These are phyloP conservation scores for Sthenelais limicola DNA, from an alignment of 2,888 invertebrate genomes.

Conservation along the genomic window DNA sequence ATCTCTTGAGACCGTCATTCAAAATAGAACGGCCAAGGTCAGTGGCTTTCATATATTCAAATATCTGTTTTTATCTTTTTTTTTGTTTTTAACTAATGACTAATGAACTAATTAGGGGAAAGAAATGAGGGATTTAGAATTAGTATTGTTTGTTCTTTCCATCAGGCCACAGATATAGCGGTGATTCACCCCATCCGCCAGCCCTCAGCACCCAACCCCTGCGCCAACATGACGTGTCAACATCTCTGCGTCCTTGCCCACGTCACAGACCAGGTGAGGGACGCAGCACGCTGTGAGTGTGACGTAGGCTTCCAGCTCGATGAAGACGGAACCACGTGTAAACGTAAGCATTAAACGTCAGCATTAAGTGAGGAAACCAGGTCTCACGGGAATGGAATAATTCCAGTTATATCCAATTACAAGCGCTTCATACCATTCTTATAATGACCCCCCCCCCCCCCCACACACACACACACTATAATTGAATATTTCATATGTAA, in stretches of 20 bases:
- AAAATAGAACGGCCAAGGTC: too few species aligned
- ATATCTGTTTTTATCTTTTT: neutral
- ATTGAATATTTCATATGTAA: too few species aligned
- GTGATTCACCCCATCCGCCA: conserved; percentile 51
- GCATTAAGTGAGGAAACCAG: too few species aligned
- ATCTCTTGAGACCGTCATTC: too few species aligned
- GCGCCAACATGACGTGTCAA: conserved; percentile 87
- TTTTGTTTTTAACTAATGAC: neutral
- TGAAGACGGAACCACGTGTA: conserved; percentile 84
- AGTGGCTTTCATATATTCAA: conserved; percentile 58
- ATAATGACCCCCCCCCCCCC: too few species aligned
- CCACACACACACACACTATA: too few species aligned
- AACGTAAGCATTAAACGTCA: conserved; percentile 73
- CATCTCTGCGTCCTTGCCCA: conserved; percentile 93
- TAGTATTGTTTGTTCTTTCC: conserved; percentile 7
- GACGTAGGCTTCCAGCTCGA: conserved; percentile 87
- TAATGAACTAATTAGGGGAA: neutral
- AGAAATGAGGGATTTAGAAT: neutral
- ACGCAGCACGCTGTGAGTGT: conserved; percentile 90
- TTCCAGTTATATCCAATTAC: too few species aligned
- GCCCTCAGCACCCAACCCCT: conserved; percentile 55
- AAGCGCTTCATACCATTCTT: too few species aligned
- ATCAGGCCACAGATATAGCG: conserved; percentile 20
- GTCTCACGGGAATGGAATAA: too few species aligned
- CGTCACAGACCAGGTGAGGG: conserved; percentile 76